These are phyloP conservation scores for Andrena hattorfiana DNA, from an alignment of 2,888 invertebrate species.

Conservation along the genomic window DNA sequence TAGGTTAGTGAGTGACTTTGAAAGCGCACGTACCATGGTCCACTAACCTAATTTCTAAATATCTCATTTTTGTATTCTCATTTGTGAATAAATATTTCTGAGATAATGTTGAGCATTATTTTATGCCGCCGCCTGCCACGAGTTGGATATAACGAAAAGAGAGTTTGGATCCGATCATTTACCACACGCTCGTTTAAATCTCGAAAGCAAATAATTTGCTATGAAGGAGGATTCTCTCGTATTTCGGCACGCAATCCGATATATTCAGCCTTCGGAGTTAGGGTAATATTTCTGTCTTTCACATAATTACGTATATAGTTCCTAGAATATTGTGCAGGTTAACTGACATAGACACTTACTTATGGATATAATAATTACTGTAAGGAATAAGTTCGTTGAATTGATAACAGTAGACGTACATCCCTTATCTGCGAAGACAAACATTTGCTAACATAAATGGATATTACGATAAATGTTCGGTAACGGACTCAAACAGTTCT, in stretches of 20 bases:
- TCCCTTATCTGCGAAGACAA: neutral
- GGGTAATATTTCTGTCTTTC: slow-evolving; percentile 67
- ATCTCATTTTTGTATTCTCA: slow-evolving; percentile 41
- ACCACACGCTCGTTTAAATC: slow-evolving; percentile 47
- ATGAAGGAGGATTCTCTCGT: slow-evolving; percentile 55
- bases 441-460: neutral
- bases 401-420: neutral
- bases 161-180: slow-evolving; percentile 56
- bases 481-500: no score
- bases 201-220: slow-evolving; percentile 57
- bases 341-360: neutral
- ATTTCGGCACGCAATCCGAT: slow-evolving; percentile 48
- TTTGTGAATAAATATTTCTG: slow-evolving; percentile 35
- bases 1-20: neutral
- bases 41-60: slow-evolving; percentile 51
- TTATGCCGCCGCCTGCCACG: slow-evolving; percentile 65
- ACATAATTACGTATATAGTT: slow-evolving; percentile 9
- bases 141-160: slow-evolving; percentile 52
- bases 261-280: slow-evolving; percentile 56
- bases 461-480: neutral
- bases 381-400: neutral
- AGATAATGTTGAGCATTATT: slow-evolving; percentile 70
- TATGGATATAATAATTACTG: no score
- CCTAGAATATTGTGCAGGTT: neutral
- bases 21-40: slow-evolving; percentile 19